Evolutionary conservation across 2,888 invertebrate species (phyloP).

Genomic region (Podabrus alpinus): DNA sequence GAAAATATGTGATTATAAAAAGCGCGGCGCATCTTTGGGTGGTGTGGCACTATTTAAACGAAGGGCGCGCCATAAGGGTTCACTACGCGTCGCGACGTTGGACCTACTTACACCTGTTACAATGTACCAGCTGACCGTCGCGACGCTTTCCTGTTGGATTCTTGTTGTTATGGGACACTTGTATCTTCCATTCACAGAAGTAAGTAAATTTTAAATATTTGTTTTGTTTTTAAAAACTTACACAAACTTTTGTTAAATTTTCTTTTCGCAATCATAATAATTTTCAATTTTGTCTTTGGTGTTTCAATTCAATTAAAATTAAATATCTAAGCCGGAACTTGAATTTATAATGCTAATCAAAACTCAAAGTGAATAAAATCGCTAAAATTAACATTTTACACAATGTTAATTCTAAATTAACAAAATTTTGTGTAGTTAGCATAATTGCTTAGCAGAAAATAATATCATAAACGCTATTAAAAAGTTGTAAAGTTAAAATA

Average conservation of each 20-base stretch:
- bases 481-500: background rate
- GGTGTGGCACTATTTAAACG: constrained; percentile 46
- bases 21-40: constrained; percentile 44
- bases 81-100: constrained; percentile 46
- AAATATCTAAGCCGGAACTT: background rate
- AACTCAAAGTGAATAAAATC: background rate
- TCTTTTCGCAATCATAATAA: no score
- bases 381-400: background rate
- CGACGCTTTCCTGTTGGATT: constrained; percentile 37
- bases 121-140: constrained; percentile 42
- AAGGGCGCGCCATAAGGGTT: constrained; percentile 38
- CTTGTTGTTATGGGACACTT: constrained; percentile 31
- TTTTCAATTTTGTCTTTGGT: background rate
- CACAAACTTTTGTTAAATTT: background rate
- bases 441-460: background rate
- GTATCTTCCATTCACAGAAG: constrained; percentile 26
- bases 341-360: background rate
- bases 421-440: background rate
- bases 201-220: constrained; percentile 16
- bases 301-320: background rate
- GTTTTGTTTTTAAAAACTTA: background rate
- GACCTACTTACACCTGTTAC: constrained; percentile 42
- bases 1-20: constrained; percentile 7
- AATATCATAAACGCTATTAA: background rate
- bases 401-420: background rate